Percentiles rank a stretch among this genome's conserved stretches.
These are phyloP conservation scores for Nerophis lumbriciformis DNA, from an alignment of 2,113 vertebrate genomes.

Conservation along the genomic window DNA sequence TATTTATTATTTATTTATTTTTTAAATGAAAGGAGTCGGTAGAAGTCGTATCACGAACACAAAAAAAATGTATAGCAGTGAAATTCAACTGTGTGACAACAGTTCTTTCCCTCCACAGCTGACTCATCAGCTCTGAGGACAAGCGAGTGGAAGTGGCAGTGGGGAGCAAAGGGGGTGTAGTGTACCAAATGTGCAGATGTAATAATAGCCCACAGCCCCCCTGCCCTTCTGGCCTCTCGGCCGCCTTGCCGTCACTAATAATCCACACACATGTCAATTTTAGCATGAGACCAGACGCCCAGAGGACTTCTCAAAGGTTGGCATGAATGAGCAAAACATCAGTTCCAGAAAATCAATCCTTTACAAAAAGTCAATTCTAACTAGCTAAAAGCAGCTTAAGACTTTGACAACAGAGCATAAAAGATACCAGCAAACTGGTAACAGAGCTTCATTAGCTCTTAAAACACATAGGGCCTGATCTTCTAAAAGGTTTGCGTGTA, in stretches of 20 bases:
- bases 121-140: conserved; percentile 56
- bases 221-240: conserved; percentile 46
- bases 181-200: conserved; percentile 48
- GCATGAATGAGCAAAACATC: conserved; percentile 31
- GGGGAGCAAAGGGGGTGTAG: conserved; percentile 24
- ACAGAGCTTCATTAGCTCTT: too few relatives aligned
- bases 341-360: background rate
- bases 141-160: conserved; percentile 14
- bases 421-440: too few relatives aligned
- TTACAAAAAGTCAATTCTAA: too few relatives aligned
- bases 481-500: too few relatives aligned
- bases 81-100: conserved; percentile 8
- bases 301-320: conserved; percentile 22
- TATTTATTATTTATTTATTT: too few relatives aligned
- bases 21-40: background rate
- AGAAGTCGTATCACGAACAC: too few relatives aligned
- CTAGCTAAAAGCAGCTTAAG: too few relatives aligned
- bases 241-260: conserved; percentile 27
- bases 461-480: too few relatives aligned
- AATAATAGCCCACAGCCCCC: conserved; percentile 53
- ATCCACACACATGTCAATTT: conserved; percentile 48
- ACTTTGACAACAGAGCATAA: too few relatives aligned
- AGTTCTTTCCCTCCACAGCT: conserved; percentile 38
- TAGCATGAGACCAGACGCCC: conserved; percentile 40
- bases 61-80: background rate